Evolutionary conservation across 2,113 vertebrate genomes (phyloP).

Genomic region (Xiphorhynchus elegans): DNA sequence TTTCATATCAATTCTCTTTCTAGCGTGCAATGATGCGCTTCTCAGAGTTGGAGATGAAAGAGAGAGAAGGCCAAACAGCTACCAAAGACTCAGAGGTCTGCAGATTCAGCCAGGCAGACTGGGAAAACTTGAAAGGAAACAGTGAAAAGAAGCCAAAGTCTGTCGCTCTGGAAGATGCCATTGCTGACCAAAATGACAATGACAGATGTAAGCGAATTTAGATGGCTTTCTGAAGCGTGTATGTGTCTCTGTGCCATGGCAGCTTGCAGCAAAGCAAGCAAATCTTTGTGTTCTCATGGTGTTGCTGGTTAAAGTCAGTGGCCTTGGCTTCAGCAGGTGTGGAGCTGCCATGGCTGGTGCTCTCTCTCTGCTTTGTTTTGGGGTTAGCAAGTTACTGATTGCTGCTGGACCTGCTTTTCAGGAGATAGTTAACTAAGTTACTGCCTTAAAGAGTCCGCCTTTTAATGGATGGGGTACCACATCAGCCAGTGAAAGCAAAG

Average conservation of each 20-base stretch:
- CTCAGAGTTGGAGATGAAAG: slow-evolving; percentile 97
- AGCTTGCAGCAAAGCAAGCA: neutral
- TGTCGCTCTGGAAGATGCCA: slow-evolving; percentile 77
- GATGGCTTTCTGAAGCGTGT: slow-evolving; percentile 36
- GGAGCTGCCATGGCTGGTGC: neutral
- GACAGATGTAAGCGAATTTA: slow-evolving; percentile 78
- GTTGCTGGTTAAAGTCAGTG: neutral
- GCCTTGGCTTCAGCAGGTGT: neutral
- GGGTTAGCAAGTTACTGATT: neutral
- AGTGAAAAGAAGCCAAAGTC: slow-evolving; percentile 83
- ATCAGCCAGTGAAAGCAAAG: neutral
- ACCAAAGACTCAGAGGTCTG: slow-evolving; percentile 86
- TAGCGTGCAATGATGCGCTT: slow-evolving; percentile 96
- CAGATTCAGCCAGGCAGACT: slow-evolving; percentile 82
- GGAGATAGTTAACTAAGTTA: neutral
- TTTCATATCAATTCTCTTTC: slow-evolving; percentile 84
- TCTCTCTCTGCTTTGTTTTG: neutral
- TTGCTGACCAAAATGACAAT: slow-evolving; percentile 78
- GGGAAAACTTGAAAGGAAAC: slow-evolving; percentile 85
- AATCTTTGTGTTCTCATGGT: neutral
- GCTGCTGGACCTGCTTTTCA: neutral
- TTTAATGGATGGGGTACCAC: neutral
- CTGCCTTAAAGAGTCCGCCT: neutral
- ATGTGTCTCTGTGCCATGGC: neutral
- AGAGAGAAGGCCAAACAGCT: slow-evolving; percentile 86